Evolutionary conservation across 2,888 invertebrate genomes (phyloP), one percentile per base, ranked within the genome.

Genomic region (Apotomis capreana): DNA sequence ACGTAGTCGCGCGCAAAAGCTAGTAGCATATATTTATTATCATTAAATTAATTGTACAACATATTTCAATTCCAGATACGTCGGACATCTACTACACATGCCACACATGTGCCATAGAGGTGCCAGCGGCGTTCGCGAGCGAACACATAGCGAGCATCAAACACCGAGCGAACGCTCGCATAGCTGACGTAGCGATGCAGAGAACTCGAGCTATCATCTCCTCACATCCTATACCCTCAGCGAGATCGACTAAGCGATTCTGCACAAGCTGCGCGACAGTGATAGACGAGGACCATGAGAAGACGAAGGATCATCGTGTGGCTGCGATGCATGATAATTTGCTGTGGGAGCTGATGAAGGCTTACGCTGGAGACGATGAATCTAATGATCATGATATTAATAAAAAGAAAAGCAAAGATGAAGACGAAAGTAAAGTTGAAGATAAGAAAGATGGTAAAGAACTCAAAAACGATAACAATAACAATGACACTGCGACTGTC

Each of bases 81-180:
- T 10, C 49, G 2, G 5, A 49, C 49, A 10, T 49, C 10, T 9
- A 0, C 37, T 65, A 71, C 44, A 67, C 13, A 13, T 71, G 71
- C 46, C 71, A 71, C 62, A 62, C 68, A 37, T 71, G 71, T 61
- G 60, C 67, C 3, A 57, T 58, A 49, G 61, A 71, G 4, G 51
- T 73, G 10, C 63, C 69, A 2, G 63, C 72, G 6, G 63, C 68
- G n/a, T 73, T 59, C 51, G 57, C 54, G 0, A 51, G 44, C 58
- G 68, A 52, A 40, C 72, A 73, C 59, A 4, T 36, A 5, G 8
- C 58, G 37, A 59, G 68, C 15, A 9, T 52, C 40, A 69, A 69
- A 37, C 72, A 68, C 63, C 58, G 69, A 15, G 70, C 65, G 26
- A 69, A 73, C 67, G 67, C 57, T n/a, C 57, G 67, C 51, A 71